A percentile compares a stretch with the other conserved stretches of the same genome.
These are phyloP conservation scores for Drosophila rellima DNA, from an alignment of 2,888 invertebrate species.

Conservation along the genomic window DNA sequence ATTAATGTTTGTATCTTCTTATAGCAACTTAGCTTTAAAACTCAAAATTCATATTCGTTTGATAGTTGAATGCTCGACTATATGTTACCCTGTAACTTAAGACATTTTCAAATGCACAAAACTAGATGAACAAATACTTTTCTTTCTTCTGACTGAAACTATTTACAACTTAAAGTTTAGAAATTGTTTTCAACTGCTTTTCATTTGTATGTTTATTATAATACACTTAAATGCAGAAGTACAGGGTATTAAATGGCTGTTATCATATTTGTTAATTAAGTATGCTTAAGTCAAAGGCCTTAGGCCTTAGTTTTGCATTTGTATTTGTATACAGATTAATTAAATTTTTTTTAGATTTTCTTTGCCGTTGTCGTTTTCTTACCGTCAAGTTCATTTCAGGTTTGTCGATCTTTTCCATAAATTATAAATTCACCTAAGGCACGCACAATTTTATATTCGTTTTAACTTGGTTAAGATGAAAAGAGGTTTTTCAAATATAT, in stretches of 20 bases:
- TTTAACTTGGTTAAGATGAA: not conserved
- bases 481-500: not conserved
- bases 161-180: not conserved
- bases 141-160: not conserved
- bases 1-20: not conserved
- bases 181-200: not conserved
- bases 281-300: not conserved
- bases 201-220: not conserved
- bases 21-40: not conserved
- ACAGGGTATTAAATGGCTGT: not conserved
- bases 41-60: not conserved
- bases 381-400: slow-evolving; percentile 20
- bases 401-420: slow-evolving; percentile 2
- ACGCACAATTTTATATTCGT: not conserved
- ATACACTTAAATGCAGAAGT: not conserved
- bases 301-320: slow-evolving; percentile 1
- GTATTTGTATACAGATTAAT: slow-evolving; percentile 1
- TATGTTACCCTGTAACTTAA: not conserved
- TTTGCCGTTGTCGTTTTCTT: slow-evolving; percentile 4
- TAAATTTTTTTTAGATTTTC: not conserved
- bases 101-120: not conserved
- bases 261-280: not conserved
- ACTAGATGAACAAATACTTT: not conserved
- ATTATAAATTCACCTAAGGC: not conserved
- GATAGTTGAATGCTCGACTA: not conserved